phyloP scores from a whole-genome alignment of 2,888 invertebrate species.

The Helobdella robusta region DNA sequence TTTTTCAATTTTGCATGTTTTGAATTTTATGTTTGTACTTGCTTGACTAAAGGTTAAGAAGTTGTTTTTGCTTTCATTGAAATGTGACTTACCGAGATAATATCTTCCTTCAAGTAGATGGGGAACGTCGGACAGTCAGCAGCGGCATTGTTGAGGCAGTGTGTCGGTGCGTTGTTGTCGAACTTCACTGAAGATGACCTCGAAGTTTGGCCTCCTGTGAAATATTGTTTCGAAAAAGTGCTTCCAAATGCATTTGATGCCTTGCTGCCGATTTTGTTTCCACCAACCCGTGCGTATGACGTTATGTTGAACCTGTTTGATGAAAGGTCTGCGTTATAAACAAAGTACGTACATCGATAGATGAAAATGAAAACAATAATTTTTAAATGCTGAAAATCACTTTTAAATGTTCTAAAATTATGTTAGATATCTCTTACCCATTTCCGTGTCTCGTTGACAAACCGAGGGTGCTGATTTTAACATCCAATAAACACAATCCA shows the following conservation, averaged over 20 bases:
- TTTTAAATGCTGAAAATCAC: too few species aligned
- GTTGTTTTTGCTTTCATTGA: background rate
- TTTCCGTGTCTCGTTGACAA: too few species aligned
- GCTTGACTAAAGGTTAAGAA: background rate
- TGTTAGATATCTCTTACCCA: too few species aligned
- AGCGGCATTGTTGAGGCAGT: background rate
- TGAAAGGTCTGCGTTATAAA: too few species aligned
- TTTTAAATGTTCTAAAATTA: too few species aligned
- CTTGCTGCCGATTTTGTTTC: background rate
- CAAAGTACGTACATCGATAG: too few species aligned
- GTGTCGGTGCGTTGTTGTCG: background rate
- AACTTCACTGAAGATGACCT: background rate
- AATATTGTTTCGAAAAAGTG: background rate
- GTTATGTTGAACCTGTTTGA: too few species aligned
- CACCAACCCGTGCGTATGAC: background rate
- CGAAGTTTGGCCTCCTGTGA: background rate
- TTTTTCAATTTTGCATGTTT: background rate
- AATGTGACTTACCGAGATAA: background rate
- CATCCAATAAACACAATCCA: too few species aligned
- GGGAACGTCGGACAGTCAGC: slow-evolving; percentile 2
- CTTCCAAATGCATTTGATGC: background rate
- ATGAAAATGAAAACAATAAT: too few species aligned
- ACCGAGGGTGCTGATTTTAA: too few species aligned
- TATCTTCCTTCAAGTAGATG: slow-evolving; percentile 10
- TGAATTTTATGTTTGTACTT: background rate